Evolutionary conservation across 2,113 vertebrate species (phyloP).

Genomic region (Lampris megalopsis): DNA sequence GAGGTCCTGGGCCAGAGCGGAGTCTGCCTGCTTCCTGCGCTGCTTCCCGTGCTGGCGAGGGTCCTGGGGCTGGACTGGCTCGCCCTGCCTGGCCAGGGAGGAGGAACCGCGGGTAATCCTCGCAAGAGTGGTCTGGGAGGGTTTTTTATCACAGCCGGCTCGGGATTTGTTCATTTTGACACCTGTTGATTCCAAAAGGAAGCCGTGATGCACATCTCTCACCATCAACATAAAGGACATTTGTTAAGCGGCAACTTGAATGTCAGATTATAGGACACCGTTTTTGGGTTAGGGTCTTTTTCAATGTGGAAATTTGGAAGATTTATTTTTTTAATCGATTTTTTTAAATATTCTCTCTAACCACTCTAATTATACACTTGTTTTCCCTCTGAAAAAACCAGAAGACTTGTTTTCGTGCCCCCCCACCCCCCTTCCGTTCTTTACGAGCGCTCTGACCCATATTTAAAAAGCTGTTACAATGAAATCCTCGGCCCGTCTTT

Average conservation of each 20-base stretch:
- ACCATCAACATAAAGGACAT: neutral
- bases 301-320: too few species aligned
- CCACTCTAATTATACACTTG: slow-evolving; percentile 11
- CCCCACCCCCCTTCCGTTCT: slow-evolving; percentile 43
- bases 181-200: slow-evolving; percentile 36
- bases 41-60: slow-evolving; percentile 47
- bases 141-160: slow-evolving; percentile 62
- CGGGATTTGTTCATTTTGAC: slow-evolving; percentile 76
- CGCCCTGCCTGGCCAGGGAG: slow-evolving; percentile 40
- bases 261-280: neutral
- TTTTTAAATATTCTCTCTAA: neutral
- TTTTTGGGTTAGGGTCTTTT: neutral
- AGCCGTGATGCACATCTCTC: neutral
- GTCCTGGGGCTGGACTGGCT: slow-evolving; percentile 35
- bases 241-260: neutral
- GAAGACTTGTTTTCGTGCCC: slow-evolving; percentile 55
- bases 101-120: slow-evolving; percentile 75
- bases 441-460: slow-evolving; percentile 80
- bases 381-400: slow-evolving; percentile 34
- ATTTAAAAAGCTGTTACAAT: slow-evolving; percentile 93
- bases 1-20: slow-evolving; percentile 72
- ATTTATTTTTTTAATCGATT: neutral
- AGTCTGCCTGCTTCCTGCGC: slow-evolving; percentile 61
- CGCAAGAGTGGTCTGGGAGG: slow-evolving; percentile 36
- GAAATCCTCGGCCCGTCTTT: slow-evolving; percentile 85